Conservation (phyloP, 1,140 invertebrate species). For the Triops cancriformis region DNA sequence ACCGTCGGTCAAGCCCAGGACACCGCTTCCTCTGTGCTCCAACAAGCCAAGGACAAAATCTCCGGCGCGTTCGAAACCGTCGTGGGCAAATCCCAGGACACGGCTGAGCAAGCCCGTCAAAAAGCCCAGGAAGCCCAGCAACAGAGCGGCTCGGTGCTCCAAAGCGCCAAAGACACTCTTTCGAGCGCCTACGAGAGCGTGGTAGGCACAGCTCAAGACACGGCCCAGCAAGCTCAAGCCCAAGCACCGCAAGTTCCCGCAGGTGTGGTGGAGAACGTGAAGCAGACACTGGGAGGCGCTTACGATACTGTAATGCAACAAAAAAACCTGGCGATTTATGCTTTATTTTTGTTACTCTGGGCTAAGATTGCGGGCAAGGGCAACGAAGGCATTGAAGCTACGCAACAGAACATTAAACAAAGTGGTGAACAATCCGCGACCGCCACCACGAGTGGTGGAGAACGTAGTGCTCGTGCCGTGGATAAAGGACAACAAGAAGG, state of each 20-base stretch:
- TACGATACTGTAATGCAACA: conserved; percentile 6
- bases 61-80: neutral
- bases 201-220: neutral
- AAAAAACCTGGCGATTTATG: conserved; percentile 14
- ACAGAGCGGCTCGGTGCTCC: neutral
- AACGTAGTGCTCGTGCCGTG: conserved; percentile 9
- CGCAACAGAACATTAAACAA: neutral
- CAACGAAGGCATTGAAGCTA: neutral
- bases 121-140: neutral
- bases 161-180: neutral
- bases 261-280: neutral
- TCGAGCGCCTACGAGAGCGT: neutral
- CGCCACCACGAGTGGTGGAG: neutral
- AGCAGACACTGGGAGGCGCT: neutral
- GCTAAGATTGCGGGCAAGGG: conserved; percentile 9
- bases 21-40: neutral
- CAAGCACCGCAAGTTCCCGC: neutral
- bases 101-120: neutral
- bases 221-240: conserved; percentile 11
- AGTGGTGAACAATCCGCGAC: neutral
- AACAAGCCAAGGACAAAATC: neutral
- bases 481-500: neutral
- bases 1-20: neutral
- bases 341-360: conserved; percentile 11
- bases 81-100: neutral